Base-by-base conservation (phyloP, 2,888 invertebrate genomes). In the Patella pellucida region DNA sequence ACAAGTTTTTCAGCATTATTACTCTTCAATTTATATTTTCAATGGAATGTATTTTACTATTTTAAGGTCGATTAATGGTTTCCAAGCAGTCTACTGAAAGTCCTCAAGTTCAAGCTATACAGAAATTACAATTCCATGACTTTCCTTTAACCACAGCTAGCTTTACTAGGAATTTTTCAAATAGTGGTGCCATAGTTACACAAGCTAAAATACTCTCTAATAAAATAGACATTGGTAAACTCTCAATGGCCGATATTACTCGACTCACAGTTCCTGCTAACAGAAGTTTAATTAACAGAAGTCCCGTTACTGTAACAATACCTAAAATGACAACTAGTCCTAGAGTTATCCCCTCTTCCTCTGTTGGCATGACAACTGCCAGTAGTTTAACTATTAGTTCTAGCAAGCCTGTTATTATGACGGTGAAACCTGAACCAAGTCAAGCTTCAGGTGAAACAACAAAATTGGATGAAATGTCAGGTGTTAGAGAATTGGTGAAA, bases 81-180 rank as follows among this genome's bases (percentile, higher is more conserved):
- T 41, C 41, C 41, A 41, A 41, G 41, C 41, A 41, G 9, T 41
- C 41, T 41, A 7, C 41, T 41, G 41, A 41, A 41, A 41, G 41
- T 41, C 41, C 41, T 9, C 83, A 83, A 77, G 84, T 86, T 19
- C 83, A 85, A 76, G 83, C 85, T 12, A 83, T 85, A 23, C 88
- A 88, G 74, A 87, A 85, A 76, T 76, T 87, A 11, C 87, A 89
- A 78, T 88, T 86, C 76, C 86, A 86, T 75, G 89, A 89, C 73
- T 88, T 88, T 74, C 87, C 87, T 9, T 41, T 41, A 41, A 74
- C 87, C 9, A 87, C 87, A 14, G 87, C 87, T 16, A 82, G 85
- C 7, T 79, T 82, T 67, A 76, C 84, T 41, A 79, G 80, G 14
- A 41, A 78, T 51, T 76, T 77, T 2, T 79, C 82, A 41, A 41